Base-by-base conservation (phyloP, 2,797 vertebrate species). In the Hapalemur alaotrensis region DNA sequence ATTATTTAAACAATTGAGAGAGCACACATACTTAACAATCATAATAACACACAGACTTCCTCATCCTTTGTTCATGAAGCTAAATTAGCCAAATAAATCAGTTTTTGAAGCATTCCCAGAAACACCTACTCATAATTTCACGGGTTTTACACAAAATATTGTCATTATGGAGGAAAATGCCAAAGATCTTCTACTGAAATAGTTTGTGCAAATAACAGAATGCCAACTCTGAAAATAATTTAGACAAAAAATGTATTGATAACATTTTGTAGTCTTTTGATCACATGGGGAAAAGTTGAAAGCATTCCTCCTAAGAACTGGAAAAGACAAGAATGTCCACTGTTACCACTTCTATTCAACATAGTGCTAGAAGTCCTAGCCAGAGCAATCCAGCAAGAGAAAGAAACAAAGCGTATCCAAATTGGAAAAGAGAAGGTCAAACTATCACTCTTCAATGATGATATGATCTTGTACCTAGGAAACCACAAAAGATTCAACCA, bases 21-120 rank as follows among this genome's bases (percentile, higher is more conserved):
- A 90, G 65, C 12, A 84, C 59, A 81, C 22, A 48, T 35, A 38
- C 22, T 76, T 54, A 3, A 3, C 13, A 80, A 61, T 59, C 3
- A 4, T 46, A 70, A 4, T 46, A 70, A 63, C 46, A 63, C 59
- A 82, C 8, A 80, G 15, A 79, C 9, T 67, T 91, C 25, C 30
- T 78, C 13, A 28, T 52, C n/a, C 67, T 76, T 92, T 91, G 48
- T 84, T 93, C 46, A 25, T 59, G 28, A 52, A 54, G 14, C 73
- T 95, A 96, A 92, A 93, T 95, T 72, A 95, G 65, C 69, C 76
- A 84, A 67, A 90, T 30, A 93, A 97, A 92, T 96, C 89, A 81
- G 38, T 93, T 97, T 94, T 93, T 50, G 10, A 95, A 95, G 93
- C 50, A 91, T 72, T 93, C 52, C 20, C 46, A 91, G 78, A 91